A percentile compares a stretch with the other conserved stretches of the same genome.
Conservation (phyloP, 2,797 vertebrate species). For the Hipposideros larvatus region DNA sequence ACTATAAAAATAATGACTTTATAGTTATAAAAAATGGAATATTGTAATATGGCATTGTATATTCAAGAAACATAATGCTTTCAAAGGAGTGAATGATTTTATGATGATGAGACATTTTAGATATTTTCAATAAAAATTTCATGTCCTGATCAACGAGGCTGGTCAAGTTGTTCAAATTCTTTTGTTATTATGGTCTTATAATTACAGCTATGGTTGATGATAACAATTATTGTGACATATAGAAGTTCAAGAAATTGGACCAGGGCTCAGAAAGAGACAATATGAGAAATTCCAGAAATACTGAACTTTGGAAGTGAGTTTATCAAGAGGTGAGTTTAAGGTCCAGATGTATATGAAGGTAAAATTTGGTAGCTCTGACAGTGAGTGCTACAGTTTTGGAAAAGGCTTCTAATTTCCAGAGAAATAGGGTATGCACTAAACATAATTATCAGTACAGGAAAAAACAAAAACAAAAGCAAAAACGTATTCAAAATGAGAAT, state of each 20-base stretch:
- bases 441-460: background rate
- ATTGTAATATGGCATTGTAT: background rate
- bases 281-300: background rate
- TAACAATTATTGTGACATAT: background rate
- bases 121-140: constrained; percentile 1
- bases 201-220: background rate
- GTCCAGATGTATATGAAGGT: background rate
- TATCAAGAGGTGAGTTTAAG: background rate
- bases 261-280: background rate
- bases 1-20: background rate
- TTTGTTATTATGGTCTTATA: background rate
- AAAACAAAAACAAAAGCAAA: background rate
- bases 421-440: background rate
- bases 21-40: background rate
- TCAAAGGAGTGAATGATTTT: background rate
- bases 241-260: background rate
- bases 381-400: background rate
- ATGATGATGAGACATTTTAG: background rate
- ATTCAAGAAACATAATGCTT: background rate
- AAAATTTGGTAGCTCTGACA: background rate
- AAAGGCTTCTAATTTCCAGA: background rate
- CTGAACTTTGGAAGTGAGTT: background rate
- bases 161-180: background rate
- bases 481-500: background rate
- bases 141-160: background rate